phyloP scores from a whole-genome alignment of 1,140 invertebrate genomes.

The Pseudomyrmex pallidus region DNA sequence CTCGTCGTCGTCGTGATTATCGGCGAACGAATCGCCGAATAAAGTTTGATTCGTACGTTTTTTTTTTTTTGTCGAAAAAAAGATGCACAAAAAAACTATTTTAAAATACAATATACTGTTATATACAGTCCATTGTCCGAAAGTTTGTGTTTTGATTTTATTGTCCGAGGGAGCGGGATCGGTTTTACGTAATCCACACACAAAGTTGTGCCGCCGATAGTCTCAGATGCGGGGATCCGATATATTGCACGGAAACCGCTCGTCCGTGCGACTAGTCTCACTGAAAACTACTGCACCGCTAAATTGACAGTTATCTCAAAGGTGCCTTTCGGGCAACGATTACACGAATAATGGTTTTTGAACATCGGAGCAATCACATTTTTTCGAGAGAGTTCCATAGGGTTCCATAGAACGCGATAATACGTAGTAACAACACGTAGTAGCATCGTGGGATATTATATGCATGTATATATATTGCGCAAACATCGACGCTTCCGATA shows the following conservation, averaged over 20 bases:
- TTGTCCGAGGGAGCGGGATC: neutral
- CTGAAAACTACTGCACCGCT: constrained; percentile 16
- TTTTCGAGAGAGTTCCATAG: too few species aligned
- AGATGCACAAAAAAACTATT: neutral
- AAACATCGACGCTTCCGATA: neutral
- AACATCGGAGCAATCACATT: neutral
- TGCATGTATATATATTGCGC: neutral
- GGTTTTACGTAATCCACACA: constrained; percentile 10
- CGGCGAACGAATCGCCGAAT: too few species aligned
- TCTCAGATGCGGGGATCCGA: constrained; percentile 34
- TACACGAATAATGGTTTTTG: neutral
- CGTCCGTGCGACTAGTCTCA: constrained; percentile 37
- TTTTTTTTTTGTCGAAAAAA: too few species aligned
- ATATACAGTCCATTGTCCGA: too few species aligned
- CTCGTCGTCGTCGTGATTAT: too few species aligned
- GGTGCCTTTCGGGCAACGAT: neutral
- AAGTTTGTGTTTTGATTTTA: neutral
- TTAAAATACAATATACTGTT: constrained; percentile 1
- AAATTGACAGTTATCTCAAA: constrained; percentile 25
- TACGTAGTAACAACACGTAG: too few species aligned
- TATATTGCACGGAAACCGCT: constrained; percentile 26
- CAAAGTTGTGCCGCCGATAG: constrained; percentile 28
- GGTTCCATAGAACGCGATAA: too few species aligned
- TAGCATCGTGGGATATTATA: neutral
- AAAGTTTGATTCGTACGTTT: too few species aligned